These are phyloP conservation scores for Heliconius hewitsoni DNA, from an alignment of 1,140 invertebrate genomes.

Conservation along the genomic window DNA sequence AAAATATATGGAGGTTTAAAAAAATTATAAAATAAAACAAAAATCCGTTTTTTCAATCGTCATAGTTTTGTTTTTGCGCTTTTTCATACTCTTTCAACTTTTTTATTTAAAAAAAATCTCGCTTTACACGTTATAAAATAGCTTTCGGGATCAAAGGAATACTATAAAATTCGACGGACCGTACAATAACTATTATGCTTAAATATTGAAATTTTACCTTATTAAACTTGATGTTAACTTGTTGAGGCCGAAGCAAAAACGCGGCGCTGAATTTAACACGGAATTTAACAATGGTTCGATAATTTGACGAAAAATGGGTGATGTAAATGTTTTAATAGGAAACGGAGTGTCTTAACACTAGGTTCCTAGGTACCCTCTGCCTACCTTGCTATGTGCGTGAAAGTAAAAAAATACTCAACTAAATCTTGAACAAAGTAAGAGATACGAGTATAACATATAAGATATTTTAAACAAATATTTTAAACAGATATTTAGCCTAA, in stretches of 20 bases:
- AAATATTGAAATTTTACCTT: not conserved
- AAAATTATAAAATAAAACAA: not conserved
- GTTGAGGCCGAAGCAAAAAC: too few relatives aligned
- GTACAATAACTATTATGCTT: not conserved
- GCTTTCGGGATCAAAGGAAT: conserved; percentile 7
- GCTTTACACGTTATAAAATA: not conserved
- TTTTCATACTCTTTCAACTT: not conserved
- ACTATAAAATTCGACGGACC: not conserved
- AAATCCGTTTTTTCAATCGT: not conserved
- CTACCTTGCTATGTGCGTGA: too few relatives aligned
- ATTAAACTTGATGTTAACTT: not conserved
- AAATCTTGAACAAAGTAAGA: too few relatives aligned
- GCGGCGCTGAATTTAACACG: too few relatives aligned
- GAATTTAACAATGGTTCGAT: too few relatives aligned
- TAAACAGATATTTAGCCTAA: too few relatives aligned
- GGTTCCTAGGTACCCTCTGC: too few relatives aligned
- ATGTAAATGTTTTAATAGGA: too few relatives aligned
- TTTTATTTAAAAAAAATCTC: conserved; percentile 1
- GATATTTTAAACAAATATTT: too few relatives aligned
- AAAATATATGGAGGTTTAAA: not conserved
- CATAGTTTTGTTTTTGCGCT: not conserved
- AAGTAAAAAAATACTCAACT: too few relatives aligned
- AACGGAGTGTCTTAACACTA: too few relatives aligned
- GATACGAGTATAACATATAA: not conserved
- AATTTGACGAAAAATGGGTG: too few relatives aligned